Percentiles rank a stretch among this genome's conserved stretches.
Evolutionary conservation across 2,113 vertebrate genomes (phyloP).

Genomic region (Nyctibius bracteatus): DNA sequence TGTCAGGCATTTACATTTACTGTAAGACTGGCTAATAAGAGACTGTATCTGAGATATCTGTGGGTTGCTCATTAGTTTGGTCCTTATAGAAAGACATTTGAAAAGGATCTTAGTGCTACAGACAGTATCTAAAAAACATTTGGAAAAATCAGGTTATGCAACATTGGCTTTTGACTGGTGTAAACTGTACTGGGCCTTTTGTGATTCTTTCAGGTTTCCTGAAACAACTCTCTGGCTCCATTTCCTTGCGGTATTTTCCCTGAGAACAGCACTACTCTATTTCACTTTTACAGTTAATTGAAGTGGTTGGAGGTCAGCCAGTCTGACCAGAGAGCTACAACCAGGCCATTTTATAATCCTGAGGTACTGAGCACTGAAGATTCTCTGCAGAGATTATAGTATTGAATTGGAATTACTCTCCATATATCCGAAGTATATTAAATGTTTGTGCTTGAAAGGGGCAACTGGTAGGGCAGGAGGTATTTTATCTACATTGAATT

Average conservation of each 20-base stretch:
- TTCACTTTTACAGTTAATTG: neutral
- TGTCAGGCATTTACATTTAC: neutral
- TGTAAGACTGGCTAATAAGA: neutral
- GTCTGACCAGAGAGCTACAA: neutral
- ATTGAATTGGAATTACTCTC: neutral
- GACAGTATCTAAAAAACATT: neutral
- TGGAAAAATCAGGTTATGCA: neutral
- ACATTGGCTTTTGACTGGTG: neutral
- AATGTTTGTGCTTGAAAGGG: neutral
- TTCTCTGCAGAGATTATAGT: neutral
- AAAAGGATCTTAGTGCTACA: neutral
- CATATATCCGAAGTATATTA: neutral
- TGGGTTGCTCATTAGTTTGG: neutral
- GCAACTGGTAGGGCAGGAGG: neutral
- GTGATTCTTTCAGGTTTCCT: neutral
- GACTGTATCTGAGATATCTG: neutral
- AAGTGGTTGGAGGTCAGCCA: neutral
- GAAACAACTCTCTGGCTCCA: neutral
- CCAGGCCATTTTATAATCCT: neutral
- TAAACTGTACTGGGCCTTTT: neutral
- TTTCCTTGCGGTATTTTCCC: neutral
- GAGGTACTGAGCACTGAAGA: neutral
- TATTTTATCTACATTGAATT: neutral
- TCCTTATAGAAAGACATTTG: neutral
- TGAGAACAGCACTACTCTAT: neutral